Base-by-base conservation (phyloP, 2,888 invertebrate species). In the Sialis lutaria region DNA sequence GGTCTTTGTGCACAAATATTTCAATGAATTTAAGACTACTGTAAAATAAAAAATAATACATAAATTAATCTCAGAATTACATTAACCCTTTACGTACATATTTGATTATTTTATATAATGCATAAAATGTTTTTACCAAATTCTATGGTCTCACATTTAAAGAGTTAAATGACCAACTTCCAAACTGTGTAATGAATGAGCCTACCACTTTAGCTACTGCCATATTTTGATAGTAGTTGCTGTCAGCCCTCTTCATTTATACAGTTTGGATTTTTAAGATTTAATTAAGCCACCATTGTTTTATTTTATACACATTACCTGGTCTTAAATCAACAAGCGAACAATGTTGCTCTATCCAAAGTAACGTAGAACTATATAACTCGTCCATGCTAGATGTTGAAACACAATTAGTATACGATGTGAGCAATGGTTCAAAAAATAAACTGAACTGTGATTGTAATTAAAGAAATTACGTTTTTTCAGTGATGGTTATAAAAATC, bases 331-430 rank as follows among this genome's bases (percentile, higher is more conserved):
- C 85, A 55, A 87, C 85, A 53, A 96, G 77, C 40, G 93, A 91
- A 69, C 95, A 96, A 67, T 92, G 91, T 63, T 95, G 93, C 67
- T 96, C 93, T 48, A 92, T 82, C 96, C 96, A 96, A 50, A 87
- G 75, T 60, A 90, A 74, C 50, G 91, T 89, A 53, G 93, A 89
- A 55, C 90, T 79, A 65, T 88, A 90, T 52, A 96, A 73, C 68
- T 96, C 95, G 54, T 89, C 86, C 51, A 90, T 73, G 68, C 86
- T 91, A 52, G 87, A 81, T 55, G 90, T 89, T 46, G 93, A 91
- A 50, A 95, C 95, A 59, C 87, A 83, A 57, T 82, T 79, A 64
- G 89, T 92, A 69, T 87, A 96, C 8, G 93, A 87, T 57, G 83
- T 82, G 66, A 96, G 77, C 56, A 96, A 69, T 37, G 91, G 88